These are phyloP conservation scores for Malachius bipustulatus DNA, from an alignment of 2,888 invertebrate species.

Conservation along the genomic window DNA sequence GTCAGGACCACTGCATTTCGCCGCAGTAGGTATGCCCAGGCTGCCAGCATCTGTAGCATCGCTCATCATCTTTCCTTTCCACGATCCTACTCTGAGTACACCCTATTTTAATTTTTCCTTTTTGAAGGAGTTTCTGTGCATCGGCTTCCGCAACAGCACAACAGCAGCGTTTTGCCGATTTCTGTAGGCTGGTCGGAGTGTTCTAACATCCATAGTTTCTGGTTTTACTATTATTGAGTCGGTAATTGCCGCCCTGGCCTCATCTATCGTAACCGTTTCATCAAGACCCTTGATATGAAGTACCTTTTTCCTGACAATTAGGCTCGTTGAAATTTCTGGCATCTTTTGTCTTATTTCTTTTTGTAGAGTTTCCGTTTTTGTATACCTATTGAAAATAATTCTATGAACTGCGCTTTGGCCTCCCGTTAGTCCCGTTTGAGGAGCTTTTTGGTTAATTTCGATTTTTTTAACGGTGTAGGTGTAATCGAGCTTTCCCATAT, in stretches of 20 bases:
- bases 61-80: not conserved
- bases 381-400: too few relatives aligned
- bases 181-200: not conserved
- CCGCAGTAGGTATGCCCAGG: constrained; percentile 9
- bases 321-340: not conserved
- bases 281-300: not conserved
- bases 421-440: too few relatives aligned
- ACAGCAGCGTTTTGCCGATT: not conserved
- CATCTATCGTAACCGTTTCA: not conserved
- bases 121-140: not conserved
- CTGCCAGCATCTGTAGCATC: constrained; percentile 11
- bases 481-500: too few relatives aligned
- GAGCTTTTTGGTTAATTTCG: too few relatives aligned
- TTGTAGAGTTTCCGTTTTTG: not conserved
- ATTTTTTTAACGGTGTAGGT: too few relatives aligned
- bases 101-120: not conserved
- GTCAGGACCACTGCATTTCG: constrained; percentile 8
- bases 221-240: not conserved
- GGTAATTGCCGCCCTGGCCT: not conserved
- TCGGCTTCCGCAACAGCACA: not conserved
- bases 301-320: not conserved
- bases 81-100: not conserved
- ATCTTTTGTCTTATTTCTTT: not conserved
- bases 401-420: too few relatives aligned
- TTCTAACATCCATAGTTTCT: not conserved